Evolutionary conservation across 2,888 invertebrate genomes (phyloP), one percentile per base, ranked within the genome.

Genomic region (Cantharis rustica): DNA sequence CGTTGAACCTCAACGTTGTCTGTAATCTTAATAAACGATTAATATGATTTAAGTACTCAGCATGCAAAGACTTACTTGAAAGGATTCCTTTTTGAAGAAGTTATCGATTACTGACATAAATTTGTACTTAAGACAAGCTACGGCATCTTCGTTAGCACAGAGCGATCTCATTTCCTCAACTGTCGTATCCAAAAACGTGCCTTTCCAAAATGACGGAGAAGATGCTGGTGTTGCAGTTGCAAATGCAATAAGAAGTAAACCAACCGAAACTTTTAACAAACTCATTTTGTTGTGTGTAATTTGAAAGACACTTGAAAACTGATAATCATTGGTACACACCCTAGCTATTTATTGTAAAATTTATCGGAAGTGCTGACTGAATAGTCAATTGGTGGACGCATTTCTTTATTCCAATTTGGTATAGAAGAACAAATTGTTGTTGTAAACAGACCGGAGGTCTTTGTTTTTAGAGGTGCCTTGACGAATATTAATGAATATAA

Each of bases 51-150:
- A 15, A n/a, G 3, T 10, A 13, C 0, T 0, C n/a, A n/a, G n/a
- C 2, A n/a, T 13, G 26, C 27, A 26, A 17, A 26, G 15, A 82
- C 86, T 88, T 89, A 94, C 95, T 92, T 94, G 93, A 89, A 92
- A 94, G 82, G 91, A 92, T 86, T 95, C 95, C 89, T 95, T 94
- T 87, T 93, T 93, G 88, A 95, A 92, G 83, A 95, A 91, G 84
- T 93, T 93, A 88, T 95, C 95, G 86, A 95, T 89, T 81, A 95
- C 91, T 79, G 93, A 93, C 90, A 95, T 93, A 80, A 95, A 94
- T 87, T 94, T 95, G 90, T 93, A 94, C 88, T 95, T 95, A 88
- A 95, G 92, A 89, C 96, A 96, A 80, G 95, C 93, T 75, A 95
- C 91, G 16, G 94, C 93, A 82, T 93, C 93, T 82, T 93, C 93